A percentile compares a stretch with the other conserved stretches of the same genome.
phyloP scores from a whole-genome alignment of 2,797 vertebrate species.

The Pseudomugil gertrudae region DNA sequence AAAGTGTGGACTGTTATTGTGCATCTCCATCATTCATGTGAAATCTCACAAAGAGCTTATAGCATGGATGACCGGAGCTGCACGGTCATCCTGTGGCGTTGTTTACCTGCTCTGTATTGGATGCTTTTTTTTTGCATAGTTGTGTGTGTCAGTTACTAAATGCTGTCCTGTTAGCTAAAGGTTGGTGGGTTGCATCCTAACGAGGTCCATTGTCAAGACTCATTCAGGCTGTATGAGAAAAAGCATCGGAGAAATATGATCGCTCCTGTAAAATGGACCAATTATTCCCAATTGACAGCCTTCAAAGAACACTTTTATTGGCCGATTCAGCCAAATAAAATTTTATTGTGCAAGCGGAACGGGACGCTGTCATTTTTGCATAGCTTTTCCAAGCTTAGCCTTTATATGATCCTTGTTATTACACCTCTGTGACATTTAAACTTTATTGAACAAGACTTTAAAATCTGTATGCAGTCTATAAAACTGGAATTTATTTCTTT shows the following conservation, averaged over 20 bases:
- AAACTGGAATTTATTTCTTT: conserved; percentile 96
- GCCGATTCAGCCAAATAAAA: conserved; percentile 99
- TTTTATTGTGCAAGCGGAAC: conserved; percentile 94
- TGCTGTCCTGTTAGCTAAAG: conserved; percentile 40
- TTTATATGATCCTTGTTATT: conserved; percentile 97
- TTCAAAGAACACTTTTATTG: conserved; percentile 97
- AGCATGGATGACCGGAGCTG: conserved; percentile 33
- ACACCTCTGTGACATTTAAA: conserved; percentile 99
- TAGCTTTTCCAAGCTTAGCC: conserved; percentile 90
- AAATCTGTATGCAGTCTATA: conserved; percentile 99
- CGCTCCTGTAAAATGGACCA: conserved; percentile 95
- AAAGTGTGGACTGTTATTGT: conserved; percentile 63
- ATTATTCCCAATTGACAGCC: conserved; percentile 98
- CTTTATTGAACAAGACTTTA: conserved; percentile 99
- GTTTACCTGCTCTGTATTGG: conserved; percentile 44
- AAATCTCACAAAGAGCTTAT: conserved; percentile 47
- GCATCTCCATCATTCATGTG: conserved; percentile 64
- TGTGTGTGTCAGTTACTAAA: conserved; percentile 15
- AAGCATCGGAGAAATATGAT: conserved; percentile 93
- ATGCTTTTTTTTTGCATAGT: conserved; percentile 49
- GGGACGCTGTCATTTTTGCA: conserved; percentile 92
- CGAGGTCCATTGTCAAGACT: conserved; percentile 86
- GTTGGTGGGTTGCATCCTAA: conserved; percentile 48
- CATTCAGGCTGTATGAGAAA: conserved; percentile 86
- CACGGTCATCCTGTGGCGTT: conserved; percentile 58